These are phyloP conservation scores for Paratrypauchen microcephalus DNA, from an alignment of 2,797 vertebrate species.

Conservation along the genomic window DNA sequence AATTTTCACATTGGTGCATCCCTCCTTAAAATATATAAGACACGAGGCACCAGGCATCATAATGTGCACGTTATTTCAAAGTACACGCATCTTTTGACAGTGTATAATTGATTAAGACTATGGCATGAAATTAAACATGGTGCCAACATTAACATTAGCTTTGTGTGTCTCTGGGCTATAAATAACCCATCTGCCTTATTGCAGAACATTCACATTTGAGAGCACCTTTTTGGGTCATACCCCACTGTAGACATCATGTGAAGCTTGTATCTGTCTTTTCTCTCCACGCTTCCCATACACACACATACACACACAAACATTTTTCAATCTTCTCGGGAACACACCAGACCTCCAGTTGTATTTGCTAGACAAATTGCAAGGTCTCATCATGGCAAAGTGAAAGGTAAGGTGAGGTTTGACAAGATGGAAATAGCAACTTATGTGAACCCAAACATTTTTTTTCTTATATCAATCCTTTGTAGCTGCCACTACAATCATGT, in stretches of 20 bases:
- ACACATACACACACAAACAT: constrained; percentile 11
- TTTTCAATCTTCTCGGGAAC: constrained; percentile 12
- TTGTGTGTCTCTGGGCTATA: constrained; percentile 3
- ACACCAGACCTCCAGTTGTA: constrained; percentile 17
- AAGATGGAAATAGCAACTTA: constrained; percentile 20
- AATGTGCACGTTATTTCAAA: not conserved
- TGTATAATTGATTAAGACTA: not conserved
- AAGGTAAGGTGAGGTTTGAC: not conserved
- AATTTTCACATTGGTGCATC: too few species aligned
- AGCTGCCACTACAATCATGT: constrained; percentile 22
- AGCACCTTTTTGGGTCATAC: constrained; percentile 19
- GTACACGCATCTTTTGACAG: not conserved
- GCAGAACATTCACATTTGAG: constrained; percentile 9
- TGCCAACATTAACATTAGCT: constrained; percentile 7
- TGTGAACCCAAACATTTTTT: constrained; percentile 17
- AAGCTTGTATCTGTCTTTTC: constrained; percentile 12
- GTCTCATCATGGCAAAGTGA: constrained; percentile 11
- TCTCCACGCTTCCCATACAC: not conserved
- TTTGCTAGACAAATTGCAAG: constrained; percentile 32
- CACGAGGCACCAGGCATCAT: not conserved
- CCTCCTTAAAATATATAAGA: not conserved
- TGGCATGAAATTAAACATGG: not conserved
- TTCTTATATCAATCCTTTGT: not conserved
- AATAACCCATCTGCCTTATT: constrained; percentile 5
- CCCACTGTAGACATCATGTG: constrained; percentile 18